Evolutionary conservation across 2,113 vertebrate genomes (phyloP).

Genomic region (Hemiprocne comata): DNA sequence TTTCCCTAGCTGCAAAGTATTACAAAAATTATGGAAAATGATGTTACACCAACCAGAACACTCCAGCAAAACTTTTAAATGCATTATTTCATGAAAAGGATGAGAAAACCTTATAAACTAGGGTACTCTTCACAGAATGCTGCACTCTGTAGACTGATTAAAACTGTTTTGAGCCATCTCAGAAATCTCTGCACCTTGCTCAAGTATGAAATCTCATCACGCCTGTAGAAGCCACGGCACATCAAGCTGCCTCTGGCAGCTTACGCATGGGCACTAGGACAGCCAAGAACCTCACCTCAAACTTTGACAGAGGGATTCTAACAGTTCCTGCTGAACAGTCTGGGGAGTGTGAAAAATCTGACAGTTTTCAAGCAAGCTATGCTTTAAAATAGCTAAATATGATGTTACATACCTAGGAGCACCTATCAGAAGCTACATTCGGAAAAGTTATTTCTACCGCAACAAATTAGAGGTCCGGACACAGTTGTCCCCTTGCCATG

Average conservation of each 20-base stretch:
- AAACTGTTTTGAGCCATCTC: neutral
- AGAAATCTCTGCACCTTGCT: neutral
- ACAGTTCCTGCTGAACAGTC: neutral
- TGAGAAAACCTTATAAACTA: neutral
- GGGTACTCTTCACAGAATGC: neutral
- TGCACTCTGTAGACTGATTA: neutral
- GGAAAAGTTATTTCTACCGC: neutral
- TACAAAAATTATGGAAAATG: neutral
- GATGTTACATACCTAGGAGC: neutral
- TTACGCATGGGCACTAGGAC: neutral
- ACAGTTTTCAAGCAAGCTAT: neutral
- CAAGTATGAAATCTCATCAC: neutral
- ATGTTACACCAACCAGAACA: neutral
- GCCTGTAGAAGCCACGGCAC: neutral
- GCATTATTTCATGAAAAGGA: neutral
- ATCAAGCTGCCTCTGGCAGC: neutral
- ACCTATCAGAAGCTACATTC: neutral
- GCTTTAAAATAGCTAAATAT: neutral
- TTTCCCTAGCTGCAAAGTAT: neutral
- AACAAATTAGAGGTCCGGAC: neutral
- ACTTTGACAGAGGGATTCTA: neutral
- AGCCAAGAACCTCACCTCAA: neutral
- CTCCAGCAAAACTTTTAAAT: neutral
- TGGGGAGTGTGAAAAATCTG: neutral
- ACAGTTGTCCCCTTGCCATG: accelerated